Conservation (phyloP, 2,113 vertebrate species). For the Chaenogobius annularis region DNA sequence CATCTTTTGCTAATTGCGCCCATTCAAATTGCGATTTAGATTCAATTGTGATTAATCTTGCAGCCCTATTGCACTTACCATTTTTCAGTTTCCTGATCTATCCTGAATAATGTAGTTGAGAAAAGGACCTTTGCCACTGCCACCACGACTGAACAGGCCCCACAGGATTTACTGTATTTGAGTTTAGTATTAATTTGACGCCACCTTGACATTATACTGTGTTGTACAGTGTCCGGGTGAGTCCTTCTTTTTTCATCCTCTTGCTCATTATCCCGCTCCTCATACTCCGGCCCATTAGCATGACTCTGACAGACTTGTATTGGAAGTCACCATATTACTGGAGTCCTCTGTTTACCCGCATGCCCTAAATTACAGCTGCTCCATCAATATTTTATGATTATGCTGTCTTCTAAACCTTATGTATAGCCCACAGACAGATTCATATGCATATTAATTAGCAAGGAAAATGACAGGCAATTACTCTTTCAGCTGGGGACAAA, state of each 20-base stretch:
- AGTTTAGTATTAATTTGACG: slow-evolving; percentile 8
- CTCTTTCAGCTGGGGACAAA: slow-evolving; percentile 56
- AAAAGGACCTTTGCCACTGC: neutral
- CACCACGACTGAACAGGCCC: neutral
- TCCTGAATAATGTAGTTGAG: neutral
- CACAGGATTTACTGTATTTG: neutral
- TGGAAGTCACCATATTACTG: slow-evolving; percentile 40
- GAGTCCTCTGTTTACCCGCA: slow-evolving; percentile 35
- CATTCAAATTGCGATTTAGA: no score
- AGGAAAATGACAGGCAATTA: slow-evolving; percentile 62
- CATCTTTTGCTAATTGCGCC: no score
- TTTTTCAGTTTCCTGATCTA: neutral
- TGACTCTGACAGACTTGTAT: slow-evolving; percentile 42
- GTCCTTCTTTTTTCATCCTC: slow-evolving; percentile 32
- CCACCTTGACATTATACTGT: slow-evolving; percentile 30
- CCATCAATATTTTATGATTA: slow-evolving; percentile 68
- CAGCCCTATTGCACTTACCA: no score
- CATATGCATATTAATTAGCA: slow-evolving; percentile 64
- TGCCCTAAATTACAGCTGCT: slow-evolving; percentile 47
- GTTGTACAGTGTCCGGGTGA: slow-evolving; percentile 27
- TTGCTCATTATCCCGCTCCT: slow-evolving; percentile 33
- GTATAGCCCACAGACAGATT: slow-evolving; percentile 57
- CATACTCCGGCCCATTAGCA: slow-evolving; percentile 22
- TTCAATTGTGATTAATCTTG: no score
- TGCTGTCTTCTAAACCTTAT: slow-evolving; percentile 57